Base-by-base conservation (phyloP, 2,113 vertebrate species). In the Planiliza haematocheilus region DNA sequence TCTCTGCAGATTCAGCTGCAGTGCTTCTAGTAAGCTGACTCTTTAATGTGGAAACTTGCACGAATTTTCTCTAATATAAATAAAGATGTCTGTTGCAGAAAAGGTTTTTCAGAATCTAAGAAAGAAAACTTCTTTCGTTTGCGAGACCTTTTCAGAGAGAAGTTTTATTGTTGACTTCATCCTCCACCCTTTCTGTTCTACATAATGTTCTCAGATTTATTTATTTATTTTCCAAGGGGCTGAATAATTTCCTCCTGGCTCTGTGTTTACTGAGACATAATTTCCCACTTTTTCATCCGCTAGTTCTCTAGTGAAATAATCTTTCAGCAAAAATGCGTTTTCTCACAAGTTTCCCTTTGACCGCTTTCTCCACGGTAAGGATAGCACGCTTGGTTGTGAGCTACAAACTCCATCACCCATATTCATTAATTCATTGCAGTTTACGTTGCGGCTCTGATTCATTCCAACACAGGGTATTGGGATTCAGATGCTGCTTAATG, bases 401-500 rank as follows among this genome's bases (percentile, higher is more conserved):
- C 16, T 38, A 71, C 39, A 74, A 59, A 66, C 70, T 53, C 24
- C 34, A 43, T 65, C 30, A 39, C 58, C 11, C 16, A 14, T 52
- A 59, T 51, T 71, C 17, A 65, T 50, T 37, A 43, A 77, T 49
- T 58, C n/a, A 38, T 10, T 43, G 46, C 36, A 50, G 12, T 52
- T 30, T 58, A 48, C 20, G 49, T 8, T 42, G 43, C 16, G 39
- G 52, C 53, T 62, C 10, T 49, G 60, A 64, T 67, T 83, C 58
- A 41, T 16, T 75, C 52, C 21, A 62, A 30, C 57, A 46, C 37
- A 45, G 12, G 21, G 49, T 64, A 18, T 39, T 69, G 67, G 48
- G 39, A 64, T 34, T 62, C 21, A 63, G 56, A 58, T 65, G 36
- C 41, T 1, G 62, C 64, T 74, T 75, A 77, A 77, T 82, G 62